A percentile compares a stretch with the other conserved stretches of the same genome.
phyloP scores from a whole-genome alignment of 2,797 vertebrate genomes.

The Chaenodraco wilsoni region DNA sequence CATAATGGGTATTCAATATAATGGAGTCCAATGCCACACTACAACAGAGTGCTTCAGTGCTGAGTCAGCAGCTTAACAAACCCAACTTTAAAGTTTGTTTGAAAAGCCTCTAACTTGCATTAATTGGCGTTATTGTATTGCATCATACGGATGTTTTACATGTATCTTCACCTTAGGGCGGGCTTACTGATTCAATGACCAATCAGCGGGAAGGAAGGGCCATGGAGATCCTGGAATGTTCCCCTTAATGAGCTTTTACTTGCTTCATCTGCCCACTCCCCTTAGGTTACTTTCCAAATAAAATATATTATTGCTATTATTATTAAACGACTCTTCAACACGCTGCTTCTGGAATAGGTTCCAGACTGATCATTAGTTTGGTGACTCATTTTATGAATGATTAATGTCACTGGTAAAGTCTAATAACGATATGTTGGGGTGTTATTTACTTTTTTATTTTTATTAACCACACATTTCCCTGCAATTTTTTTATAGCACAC shows the following conservation, averaged over 20 bases:
- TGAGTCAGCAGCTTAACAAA: no score
- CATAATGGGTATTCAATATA: no score
- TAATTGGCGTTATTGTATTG: background rate
- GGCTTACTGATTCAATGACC: slow-evolving; percentile 27
- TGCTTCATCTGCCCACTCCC: slow-evolving; percentile 24
- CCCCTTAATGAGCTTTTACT: slow-evolving; percentile 32
- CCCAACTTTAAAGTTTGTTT: no score
- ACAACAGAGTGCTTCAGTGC: no score
- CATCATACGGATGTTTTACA: slow-evolving; percentile 17
- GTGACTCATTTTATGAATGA: slow-evolving; percentile 26
- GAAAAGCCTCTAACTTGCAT: no score
- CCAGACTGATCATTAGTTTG: slow-evolving; percentile 1
- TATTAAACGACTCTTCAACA: background rate
- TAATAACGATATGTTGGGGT: slow-evolving; percentile 24
- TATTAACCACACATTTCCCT: slow-evolving; percentile 15
- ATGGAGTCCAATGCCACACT: no score
- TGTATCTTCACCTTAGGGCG: slow-evolving; percentile 18
- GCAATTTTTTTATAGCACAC: slow-evolving; percentile 32
- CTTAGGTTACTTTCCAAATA: slow-evolving; percentile 20
- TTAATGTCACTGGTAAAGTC: slow-evolving; percentile 13
- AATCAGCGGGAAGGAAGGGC: slow-evolving; percentile 27
- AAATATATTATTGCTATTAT: no score
- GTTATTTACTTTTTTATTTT: slow-evolving; percentile 24
- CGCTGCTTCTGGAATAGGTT: slow-evolving; percentile 6
- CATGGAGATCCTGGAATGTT: slow-evolving; percentile 30